Conservation (phyloP, 2,113 vertebrate genomes). For the Rhabdomys dilectus region DNA sequence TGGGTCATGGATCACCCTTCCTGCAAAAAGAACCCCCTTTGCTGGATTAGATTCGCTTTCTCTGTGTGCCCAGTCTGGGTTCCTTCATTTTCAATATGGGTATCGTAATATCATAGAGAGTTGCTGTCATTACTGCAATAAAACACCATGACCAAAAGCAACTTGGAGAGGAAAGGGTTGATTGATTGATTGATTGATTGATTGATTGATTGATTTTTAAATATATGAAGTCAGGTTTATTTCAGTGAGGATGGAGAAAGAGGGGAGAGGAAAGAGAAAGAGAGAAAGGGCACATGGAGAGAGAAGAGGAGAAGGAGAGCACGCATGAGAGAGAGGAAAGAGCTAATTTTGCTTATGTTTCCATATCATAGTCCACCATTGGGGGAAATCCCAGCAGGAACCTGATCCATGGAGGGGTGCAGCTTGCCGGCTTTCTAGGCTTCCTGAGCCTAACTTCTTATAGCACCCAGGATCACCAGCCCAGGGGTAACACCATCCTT, state of each 20-base stretch:
- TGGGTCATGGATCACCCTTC: not conserved
- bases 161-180: not conserved
- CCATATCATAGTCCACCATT: not conserved
- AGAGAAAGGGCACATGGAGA: too few relatives aligned
- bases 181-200: too few relatives aligned
- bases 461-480: not conserved
- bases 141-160: not conserved
- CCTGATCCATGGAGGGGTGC: not conserved
- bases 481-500: not conserved
- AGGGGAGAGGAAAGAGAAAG: too few relatives aligned
- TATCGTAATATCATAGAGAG: not conserved
- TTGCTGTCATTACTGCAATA: not conserved
- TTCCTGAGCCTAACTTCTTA: not conserved
- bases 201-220: too few relatives aligned
- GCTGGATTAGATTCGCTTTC: not conserved
- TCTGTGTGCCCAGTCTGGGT: not conserved
- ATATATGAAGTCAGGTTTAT: too few relatives aligned
- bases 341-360: not conserved
- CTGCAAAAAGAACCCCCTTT: not conserved
- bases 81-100: not conserved
- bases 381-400: not conserved
- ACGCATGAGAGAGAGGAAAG: not conserved
- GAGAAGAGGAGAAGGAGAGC: too few relatives aligned
- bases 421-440: not conserved
- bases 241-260: too few relatives aligned